phyloP scores from a whole-genome alignment of 1,140 invertebrate genomes.

The Trichomalopsis sarcophagae region DNA sequence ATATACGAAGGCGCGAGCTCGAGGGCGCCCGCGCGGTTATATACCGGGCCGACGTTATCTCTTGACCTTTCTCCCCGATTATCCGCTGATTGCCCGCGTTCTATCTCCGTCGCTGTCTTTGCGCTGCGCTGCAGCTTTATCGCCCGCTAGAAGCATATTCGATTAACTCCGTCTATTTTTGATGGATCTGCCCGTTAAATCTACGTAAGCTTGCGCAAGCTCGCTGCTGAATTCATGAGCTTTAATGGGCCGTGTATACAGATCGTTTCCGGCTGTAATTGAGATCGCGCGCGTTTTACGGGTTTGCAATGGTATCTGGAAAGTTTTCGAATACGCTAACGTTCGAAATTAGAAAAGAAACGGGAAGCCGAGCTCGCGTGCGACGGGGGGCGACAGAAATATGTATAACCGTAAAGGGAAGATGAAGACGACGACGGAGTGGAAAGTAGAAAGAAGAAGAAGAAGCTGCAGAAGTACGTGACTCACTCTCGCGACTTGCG shows the following conservation, averaged over 20 bases:
- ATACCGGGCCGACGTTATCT: background rate
- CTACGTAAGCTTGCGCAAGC: no score
- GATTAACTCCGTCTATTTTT: no score
- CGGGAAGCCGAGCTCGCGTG: background rate
- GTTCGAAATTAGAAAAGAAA: background rate
- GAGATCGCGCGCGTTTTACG: background rate
- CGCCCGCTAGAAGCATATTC: no score
- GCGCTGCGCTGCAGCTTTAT: no score
- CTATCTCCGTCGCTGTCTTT: no score
- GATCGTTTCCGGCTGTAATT: no score
- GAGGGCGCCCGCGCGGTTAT: background rate
- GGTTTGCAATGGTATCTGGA: background rate
- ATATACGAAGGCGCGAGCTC: background rate
- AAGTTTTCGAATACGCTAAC: background rate
- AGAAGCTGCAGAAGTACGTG: background rate
- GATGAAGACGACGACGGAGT: no score
- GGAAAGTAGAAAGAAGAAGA: background rate
- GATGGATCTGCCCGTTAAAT: no score
- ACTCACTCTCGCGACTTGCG: background rate
- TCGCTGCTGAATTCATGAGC: no score
- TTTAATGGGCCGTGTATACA: no score
- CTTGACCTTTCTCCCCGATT: conserved; percentile 13
- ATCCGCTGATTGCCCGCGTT: background rate
- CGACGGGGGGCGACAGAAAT: background rate
- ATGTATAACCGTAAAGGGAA: background rate